Evolutionary conservation across 2,888 invertebrate genomes (phyloP), one percentile per base, ranked within the genome.

Genomic region (Luperina testacea): DNA sequence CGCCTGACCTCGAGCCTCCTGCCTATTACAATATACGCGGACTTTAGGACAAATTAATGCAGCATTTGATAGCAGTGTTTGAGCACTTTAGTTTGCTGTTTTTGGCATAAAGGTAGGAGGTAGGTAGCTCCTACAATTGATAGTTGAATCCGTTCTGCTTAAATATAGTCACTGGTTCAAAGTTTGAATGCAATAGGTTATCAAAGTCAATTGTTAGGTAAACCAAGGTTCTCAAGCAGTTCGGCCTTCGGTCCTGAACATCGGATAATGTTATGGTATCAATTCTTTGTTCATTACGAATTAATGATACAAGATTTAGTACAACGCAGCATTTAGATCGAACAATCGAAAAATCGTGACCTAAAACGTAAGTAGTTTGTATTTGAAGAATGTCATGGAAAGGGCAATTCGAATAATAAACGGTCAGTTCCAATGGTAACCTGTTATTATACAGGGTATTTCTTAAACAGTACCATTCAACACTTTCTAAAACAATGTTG

Each of bases 401-500:
- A 94, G 94, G 94, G 94, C 94, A 94, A 89, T 88, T 82, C 88
- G 89, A 90, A 91, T 91, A 92, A 90, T 89, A 88, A 90, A 88
- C 90, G 92, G 91, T 90, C 92, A 92, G 90, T 90, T 87, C 80
- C 88, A 90, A 89, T 90, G 88, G 86, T 87, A 92, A 90, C 90
- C 91, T 90, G 92, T 92, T 92, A 91, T 92, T 91, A 88, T 87
- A 90, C 87, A 81, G 90, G 83, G 89, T 90, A 88, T 90, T 91
- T 92, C 90, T 92, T 90, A 91, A 91, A 90, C 91, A 90, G 90
- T 90, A 88, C 91, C 90, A 92, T 93, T 92, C 92, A 93, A 91
- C 93, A 94, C 95, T 95, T 95, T 95, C 94, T 94, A 94, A 95
- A 94, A 94, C 93, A 94, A 94, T 94, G 91, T 92, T 90, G 91